Conservation (phyloP, 2,888 invertebrate species). For the Nemurella pictetii region DNA sequence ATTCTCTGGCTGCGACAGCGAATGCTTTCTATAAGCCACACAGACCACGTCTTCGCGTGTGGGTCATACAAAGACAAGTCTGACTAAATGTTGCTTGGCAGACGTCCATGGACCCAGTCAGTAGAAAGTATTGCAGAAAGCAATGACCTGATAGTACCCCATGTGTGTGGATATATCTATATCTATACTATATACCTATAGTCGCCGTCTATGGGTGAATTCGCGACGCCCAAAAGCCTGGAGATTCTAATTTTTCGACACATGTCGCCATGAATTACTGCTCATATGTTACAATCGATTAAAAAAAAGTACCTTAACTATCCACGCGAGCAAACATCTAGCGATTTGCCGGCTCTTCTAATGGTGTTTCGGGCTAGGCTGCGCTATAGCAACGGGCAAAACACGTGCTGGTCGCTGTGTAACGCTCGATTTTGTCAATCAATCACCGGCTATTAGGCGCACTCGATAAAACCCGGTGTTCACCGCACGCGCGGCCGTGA, state of each 20-base stretch:
- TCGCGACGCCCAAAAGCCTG: not conserved
- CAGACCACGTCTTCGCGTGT: not conserved
- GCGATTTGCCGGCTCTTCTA: not conserved
- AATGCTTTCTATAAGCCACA: not conserved
- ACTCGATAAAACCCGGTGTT: not conserved
- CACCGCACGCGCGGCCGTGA: not conserved
- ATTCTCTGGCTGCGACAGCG: not conserved
- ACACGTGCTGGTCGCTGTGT: not conserved
- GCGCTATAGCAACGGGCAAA: too few relatives aligned
- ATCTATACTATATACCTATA: not conserved
- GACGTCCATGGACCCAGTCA: slow-evolving; percentile 30
- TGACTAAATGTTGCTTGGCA: slow-evolving; percentile 30
- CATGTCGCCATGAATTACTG: too few relatives aligned
- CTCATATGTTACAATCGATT: too few relatives aligned
- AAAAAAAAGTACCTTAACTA: not conserved
- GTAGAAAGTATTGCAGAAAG: slow-evolving; percentile 38
- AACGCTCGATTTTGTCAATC: not conserved
- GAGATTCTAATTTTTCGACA: not conserved
- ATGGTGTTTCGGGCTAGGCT: too few relatives aligned
- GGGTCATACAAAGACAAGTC: not conserved
- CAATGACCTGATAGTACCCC: slow-evolving; percentile 36
- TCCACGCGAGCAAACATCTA: not conserved
- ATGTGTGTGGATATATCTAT: too few relatives aligned
- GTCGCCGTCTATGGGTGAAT: not conserved
- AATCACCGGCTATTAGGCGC: not conserved